Conservation (phyloP, 2,888 invertebrate species). For the Operophtera brumata region DNA sequence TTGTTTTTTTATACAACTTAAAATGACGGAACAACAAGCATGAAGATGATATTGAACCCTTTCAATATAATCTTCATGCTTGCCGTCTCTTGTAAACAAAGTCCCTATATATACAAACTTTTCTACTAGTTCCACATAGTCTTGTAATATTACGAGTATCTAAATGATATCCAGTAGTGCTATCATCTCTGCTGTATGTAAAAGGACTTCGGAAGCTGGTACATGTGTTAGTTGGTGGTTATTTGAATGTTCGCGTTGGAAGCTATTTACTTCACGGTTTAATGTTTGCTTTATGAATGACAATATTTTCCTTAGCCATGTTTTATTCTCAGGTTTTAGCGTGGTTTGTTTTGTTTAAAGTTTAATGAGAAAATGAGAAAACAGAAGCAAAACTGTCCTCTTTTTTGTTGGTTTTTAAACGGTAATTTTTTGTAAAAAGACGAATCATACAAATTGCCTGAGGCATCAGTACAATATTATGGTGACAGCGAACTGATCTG, state of each 20-base stretch:
- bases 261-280: constrained; percentile 13
- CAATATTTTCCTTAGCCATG: constrained; percentile 6
- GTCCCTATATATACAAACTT: too few species aligned
- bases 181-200: constrained; percentile 17
- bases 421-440: too few species aligned
- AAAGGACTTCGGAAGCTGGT: constrained; percentile 28
- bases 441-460: too few species aligned
- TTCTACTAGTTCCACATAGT: too few species aligned
- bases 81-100: too few species aligned
- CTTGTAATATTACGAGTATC: not conserved
- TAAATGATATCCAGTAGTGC: not conserved
- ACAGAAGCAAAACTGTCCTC: not conserved
- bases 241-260: constrained; percentile 22
- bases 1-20: too few species aligned
- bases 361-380: not conserved
- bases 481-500: too few species aligned
- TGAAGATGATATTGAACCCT: too few species aligned
- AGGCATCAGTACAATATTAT: too few species aligned
- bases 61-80: too few species aligned
- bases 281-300: constrained; percentile 12
- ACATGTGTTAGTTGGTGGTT: constrained; percentile 34
- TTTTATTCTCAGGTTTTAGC: not conserved
- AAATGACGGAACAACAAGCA: too few species aligned
- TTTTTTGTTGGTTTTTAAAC: too few species aligned
- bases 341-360: not conserved